Percentiles rank a stretch among this genome's conserved stretches.
These are phyloP conservation scores for Corythaixoides concolor DNA, from an alignment of 2,113 vertebrate genomes.

Conservation along the genomic window DNA sequence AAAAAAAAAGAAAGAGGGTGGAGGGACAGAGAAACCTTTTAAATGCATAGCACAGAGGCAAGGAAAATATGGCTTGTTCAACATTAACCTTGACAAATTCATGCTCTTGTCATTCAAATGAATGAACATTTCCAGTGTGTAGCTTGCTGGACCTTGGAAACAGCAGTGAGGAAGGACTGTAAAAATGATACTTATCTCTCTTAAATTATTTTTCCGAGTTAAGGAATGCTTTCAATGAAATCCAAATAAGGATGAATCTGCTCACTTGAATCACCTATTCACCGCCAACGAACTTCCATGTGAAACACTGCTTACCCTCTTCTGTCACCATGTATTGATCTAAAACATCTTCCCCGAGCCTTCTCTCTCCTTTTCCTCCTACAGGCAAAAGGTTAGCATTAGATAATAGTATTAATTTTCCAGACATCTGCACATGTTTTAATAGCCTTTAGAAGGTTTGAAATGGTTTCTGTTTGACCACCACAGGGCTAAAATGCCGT, in stretches of 20 bases:
- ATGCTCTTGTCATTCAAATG: constrained; percentile 35
- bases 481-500: constrained; percentile 79
- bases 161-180: constrained; percentile 21
- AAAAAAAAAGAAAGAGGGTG: no score
- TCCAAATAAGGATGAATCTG: constrained; percentile 43
- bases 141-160: constrained; percentile 39
- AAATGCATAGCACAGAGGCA: constrained; percentile 39
- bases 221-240: constrained; percentile 40
- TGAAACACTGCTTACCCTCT: constrained; percentile 48
- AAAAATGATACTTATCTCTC: constrained; percentile 22
- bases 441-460: constrained; percentile 77
- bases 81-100: constrained; percentile 59
- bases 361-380: constrained; percentile 69
- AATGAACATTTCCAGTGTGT: constrained; percentile 19
- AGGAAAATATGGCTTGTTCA: constrained; percentile 33
- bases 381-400: constrained; percentile 75
- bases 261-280: background rate
- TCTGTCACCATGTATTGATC: constrained; percentile 71
- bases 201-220: constrained; percentile 50
- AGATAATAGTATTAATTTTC: constrained; percentile 84
- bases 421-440: constrained; percentile 81
- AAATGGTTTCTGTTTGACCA: constrained; percentile 75
- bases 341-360: constrained; percentile 62
- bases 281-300: constrained; percentile 24
- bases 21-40: background rate